phyloP scores from a whole-genome alignment of 1,140 invertebrate genomes.

The Bombyx mandarina region DNA sequence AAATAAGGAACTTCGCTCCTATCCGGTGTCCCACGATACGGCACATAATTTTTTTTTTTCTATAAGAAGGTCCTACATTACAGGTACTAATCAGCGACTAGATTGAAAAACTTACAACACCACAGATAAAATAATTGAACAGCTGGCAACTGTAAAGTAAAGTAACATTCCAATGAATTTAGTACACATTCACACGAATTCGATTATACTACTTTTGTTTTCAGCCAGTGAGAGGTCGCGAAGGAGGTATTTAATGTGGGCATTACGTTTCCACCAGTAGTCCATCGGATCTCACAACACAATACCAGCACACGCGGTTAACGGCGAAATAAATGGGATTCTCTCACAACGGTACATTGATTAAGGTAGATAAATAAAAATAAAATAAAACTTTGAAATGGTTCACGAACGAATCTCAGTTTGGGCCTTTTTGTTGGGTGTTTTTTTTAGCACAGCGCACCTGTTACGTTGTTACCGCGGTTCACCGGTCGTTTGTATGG shows the following conservation, averaged over 20 bases:
- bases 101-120: not conserved
- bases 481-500: conserved; percentile 8
- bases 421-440: conserved; percentile 15
- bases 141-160: not conserved
- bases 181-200: not conserved
- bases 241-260: conserved; percentile 6
- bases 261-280: conserved; percentile 24
- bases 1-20: too few species aligned
- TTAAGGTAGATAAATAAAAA: conserved; percentile 23
- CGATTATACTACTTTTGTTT: conserved; percentile 4
- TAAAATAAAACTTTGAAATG: conserved; percentile 26
- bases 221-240: conserved; percentile 4
- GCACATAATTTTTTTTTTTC: too few species aligned
- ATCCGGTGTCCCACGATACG: too few species aligned
- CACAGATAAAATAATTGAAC: conserved; percentile 1
- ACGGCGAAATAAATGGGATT: conserved; percentile 29
- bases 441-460: conserved; percentile 23
- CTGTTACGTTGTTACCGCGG: conserved; percentile 24
- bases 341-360: conserved; percentile 29
- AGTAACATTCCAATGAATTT: not conserved
- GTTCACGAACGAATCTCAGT: conserved; percentile 37
- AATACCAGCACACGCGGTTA: conserved; percentile 40
- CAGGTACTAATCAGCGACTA: too few species aligned
- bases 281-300: conserved; percentile 41
- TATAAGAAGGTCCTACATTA: too few species aligned